A percentile compares a stretch with the other conserved stretches of the same genome.
These are phyloP conservation scores for Bellardia bayeri DNA, from an alignment of 2,888 invertebrate genomes.

Conservation along the genomic window DNA sequence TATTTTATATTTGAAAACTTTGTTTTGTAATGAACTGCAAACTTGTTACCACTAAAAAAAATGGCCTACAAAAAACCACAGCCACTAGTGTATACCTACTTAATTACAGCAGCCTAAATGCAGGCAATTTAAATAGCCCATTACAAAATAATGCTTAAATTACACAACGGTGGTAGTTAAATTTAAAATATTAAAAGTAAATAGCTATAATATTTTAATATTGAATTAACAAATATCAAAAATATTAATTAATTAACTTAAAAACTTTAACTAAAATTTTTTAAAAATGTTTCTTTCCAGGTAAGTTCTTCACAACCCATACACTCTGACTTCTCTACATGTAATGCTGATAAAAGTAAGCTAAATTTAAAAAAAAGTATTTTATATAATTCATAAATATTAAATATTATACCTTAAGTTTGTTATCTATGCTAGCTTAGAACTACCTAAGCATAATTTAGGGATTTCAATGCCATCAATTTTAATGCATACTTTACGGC, in stretches of 20 bases:
- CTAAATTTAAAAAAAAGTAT: neutral
- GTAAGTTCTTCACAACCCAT: constrained; percentile 22
- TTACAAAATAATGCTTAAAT: neutral
- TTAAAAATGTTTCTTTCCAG: constrained; percentile 5
- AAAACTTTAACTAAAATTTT: neutral
- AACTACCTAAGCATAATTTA: neutral
- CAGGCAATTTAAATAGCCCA: constrained; percentile 22
- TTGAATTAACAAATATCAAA: no score
- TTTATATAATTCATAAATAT: neutral
- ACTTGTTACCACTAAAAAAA: no score
- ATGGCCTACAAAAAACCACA: neutral
- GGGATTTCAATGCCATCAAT: neutral
- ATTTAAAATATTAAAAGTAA: neutral
- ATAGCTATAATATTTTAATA: neutral
- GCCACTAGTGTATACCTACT: neutral
- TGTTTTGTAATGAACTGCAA: neutral
- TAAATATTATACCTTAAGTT: neutral
- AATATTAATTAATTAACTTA: no score
- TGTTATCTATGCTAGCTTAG: neutral
- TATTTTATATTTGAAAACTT: neutral
- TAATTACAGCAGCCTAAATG: constrained; percentile 33
- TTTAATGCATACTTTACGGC: neutral
- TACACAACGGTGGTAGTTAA: neutral
- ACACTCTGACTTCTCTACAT: neutral
- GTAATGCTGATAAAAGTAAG: constrained; percentile 24